These are phyloP conservation scores for Drosophila flavopinicola DNA, from an alignment of 2,888 invertebrate genomes.

Conservation along the genomic window DNA sequence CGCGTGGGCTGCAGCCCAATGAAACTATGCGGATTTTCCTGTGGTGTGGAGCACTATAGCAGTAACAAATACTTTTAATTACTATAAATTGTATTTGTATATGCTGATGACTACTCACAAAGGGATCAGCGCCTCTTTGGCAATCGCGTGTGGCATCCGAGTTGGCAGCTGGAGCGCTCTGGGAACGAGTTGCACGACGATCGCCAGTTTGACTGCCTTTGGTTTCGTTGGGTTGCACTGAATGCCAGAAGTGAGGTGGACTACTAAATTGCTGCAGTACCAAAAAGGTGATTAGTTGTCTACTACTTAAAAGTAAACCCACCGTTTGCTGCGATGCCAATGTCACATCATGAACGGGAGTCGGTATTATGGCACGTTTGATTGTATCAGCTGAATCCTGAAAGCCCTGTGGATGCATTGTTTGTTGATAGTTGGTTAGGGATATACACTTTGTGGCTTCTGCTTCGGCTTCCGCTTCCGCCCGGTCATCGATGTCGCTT, in stretches of 20 bases:
- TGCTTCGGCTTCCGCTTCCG: neutral
- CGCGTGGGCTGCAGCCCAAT: slow-evolving; percentile 6
- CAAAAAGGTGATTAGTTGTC: no score
- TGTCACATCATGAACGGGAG: slow-evolving; percentile 5
- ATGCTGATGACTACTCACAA: no score
- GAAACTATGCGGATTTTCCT: neutral
- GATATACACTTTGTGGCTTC: neutral
- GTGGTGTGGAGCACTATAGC: neutral
- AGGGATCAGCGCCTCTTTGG: slow-evolving; percentile 17
- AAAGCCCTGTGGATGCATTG: slow-evolving; percentile 9
- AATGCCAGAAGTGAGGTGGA: neutral
- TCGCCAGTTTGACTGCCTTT: neutral
- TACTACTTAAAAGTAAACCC: no score
- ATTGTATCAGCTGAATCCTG: neutral
- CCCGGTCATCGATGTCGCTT: neutral
- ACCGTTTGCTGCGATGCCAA: slow-evolving; percentile 9
- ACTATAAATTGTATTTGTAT: neutral
- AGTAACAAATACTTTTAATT: neutral
- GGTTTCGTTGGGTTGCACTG: neutral
- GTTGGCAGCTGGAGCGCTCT: slow-evolving; percentile 25
- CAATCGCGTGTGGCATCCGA: neutral
- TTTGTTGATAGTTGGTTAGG: neutral
- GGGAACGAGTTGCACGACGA: slow-evolving; percentile 15
- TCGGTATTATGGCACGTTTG: neutral
- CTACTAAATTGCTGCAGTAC: no score